phyloP scores from a whole-genome alignment of 2,888 invertebrate species.

The Cremastinae sp. region DNA sequence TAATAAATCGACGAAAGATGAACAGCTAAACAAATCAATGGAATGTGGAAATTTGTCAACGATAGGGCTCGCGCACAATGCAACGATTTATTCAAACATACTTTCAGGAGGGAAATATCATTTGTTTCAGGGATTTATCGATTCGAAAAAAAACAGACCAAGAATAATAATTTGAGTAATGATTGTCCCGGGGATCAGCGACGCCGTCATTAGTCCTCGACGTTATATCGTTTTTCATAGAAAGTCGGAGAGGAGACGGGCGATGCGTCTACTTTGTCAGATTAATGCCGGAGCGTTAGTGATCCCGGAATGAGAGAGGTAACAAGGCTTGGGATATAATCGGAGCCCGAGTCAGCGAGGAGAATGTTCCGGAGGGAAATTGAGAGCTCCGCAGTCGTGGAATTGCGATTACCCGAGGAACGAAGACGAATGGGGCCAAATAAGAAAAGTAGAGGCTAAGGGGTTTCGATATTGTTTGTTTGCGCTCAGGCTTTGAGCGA shows the following conservation, averaged over 20 bases:
- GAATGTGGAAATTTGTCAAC: neutral
- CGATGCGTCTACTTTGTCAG: slow-evolving; percentile 36
- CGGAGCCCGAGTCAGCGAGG: neutral
- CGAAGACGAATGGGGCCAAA: slow-evolving; percentile 18
- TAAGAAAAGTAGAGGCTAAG: too few species aligned
- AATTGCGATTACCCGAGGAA: slow-evolving; percentile 24
- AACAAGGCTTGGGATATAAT: slow-evolving; percentile 22
- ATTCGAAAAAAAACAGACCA: too few species aligned
- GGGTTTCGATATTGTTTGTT: slow-evolving; percentile 42
- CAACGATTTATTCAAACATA: too few species aligned
- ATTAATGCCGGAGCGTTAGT: slow-evolving; percentile 36
- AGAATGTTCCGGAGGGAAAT: neutral
- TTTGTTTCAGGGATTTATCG: too few species aligned
- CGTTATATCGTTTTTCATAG: neutral
- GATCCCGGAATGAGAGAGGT: slow-evolving; percentile 34
- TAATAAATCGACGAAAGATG: neutral
- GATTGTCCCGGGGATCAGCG: too few species aligned
- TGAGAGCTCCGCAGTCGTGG: slow-evolving; percentile 14
- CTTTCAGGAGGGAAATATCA: too few species aligned
- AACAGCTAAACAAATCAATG: slow-evolving; percentile 22
- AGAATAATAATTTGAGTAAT: too few species aligned
- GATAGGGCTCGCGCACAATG: too few species aligned
- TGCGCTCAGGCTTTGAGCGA: slow-evolving; percentile 8
- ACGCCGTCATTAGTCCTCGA: too few species aligned
- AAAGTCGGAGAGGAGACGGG: neutral